Evolutionary conservation across 2,113 vertebrate genomes (phyloP).

Genomic region (Anarhynchus alexandrinus): DNA sequence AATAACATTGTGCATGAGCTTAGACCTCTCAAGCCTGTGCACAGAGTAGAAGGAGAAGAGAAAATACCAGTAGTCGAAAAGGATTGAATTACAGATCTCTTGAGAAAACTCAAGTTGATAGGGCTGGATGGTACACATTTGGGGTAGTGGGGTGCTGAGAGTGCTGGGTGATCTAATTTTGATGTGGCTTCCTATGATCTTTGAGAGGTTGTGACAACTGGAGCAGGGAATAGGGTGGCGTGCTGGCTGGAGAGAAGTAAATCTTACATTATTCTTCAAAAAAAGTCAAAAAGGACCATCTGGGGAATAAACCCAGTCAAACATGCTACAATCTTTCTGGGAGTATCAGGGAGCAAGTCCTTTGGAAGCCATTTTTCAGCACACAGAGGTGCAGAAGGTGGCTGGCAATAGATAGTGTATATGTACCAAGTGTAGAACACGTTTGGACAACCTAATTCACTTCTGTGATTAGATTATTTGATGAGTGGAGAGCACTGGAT

Average conservation of each 20-base stretch:
- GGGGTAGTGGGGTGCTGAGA: background rate
- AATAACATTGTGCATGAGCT: background rate
- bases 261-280: background rate
- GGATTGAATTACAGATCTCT: background rate
- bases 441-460: background rate
- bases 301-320: background rate
- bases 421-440: background rate
- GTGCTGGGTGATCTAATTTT: background rate
- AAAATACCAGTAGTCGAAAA: background rate
- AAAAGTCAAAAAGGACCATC: background rate
- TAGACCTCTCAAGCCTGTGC: background rate
- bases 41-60: background rate
- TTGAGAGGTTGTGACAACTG: background rate
- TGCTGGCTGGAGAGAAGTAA: background rate
- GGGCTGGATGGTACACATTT: background rate
- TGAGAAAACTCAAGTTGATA: background rate
- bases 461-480: background rate
- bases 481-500: background rate
- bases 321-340: background rate
- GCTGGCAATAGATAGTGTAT: background rate
- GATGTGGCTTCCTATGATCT: background rate
- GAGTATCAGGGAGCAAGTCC: background rate
- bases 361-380: background rate
- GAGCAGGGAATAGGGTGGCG: background rate
- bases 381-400: background rate